Evolutionary conservation across 2,888 invertebrate genomes (phyloP), one percentile per base, ranked within the genome.

Genomic region (Stictocephala bisonia): DNA sequence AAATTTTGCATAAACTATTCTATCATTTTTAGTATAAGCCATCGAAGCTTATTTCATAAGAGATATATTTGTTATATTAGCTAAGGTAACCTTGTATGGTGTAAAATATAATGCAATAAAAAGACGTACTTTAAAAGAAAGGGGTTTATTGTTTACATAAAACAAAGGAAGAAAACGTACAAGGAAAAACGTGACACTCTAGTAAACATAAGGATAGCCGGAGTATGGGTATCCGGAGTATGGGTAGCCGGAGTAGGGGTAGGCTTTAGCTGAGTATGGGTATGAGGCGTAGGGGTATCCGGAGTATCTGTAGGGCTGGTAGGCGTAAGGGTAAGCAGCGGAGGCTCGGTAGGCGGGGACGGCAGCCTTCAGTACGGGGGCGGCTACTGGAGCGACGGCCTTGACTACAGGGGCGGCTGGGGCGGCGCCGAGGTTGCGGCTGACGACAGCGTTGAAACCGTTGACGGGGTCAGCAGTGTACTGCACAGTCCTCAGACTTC

Each of bases 391-490:
- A 15, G 73, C 68, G 56, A 24, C 71, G 20, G 35, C 71, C 51
- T n/a, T 66, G 41, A 18, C 68, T 29, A 50, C 68, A 13, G 73
- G 70, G 7, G 74, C 67, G 15, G 73, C 41, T 41, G 70, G 70
- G 69, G 75, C 58, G 56, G 74, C 64, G 64, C 56, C 72, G 66
- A 66, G 77, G 73, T 56, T 78, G 75, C 27, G 75, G 60, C 71
- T 71, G 41, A 80, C 80, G n/a, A 77, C 75, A 13, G 80, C 80
- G 44, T 77, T 78, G 78, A 80, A 80, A 35, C 80, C 80, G 75
- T 77, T 77, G 40, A 78, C 77, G 27, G 79, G 71, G 66, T 80
- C 80, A 18, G 80, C 78, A n/a, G 75, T 75, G 75, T 80, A 80
- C 67, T 76, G 73, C 58, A 80, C 80, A 27, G 79, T 79, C 11